Base-by-base conservation (phyloP, 2,113 vertebrate species). In the Passerina amoena region DNA sequence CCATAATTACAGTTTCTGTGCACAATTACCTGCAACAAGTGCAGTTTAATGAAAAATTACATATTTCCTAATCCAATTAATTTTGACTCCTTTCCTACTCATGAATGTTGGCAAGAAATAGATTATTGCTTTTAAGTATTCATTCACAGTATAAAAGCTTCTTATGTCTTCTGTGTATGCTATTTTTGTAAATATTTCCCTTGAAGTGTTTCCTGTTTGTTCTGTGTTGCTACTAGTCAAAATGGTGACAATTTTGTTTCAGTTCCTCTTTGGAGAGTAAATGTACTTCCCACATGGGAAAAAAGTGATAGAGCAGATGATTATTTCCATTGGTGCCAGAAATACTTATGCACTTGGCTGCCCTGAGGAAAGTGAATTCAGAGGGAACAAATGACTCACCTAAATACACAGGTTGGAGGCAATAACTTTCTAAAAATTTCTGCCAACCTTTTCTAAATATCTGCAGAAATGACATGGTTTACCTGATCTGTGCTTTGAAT, bases 181-280 rank as follows among this genome's bases (percentile, higher is more conserved):
- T 90, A 59, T 83, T 90, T 95, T 76, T 69, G 33, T 82, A 79
- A 84, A 48, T 72, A 87, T 82, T 96, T 93, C 89, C 59, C 53
- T 71, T 94, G 81, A 96, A 92, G 66, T 91, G 63, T 92, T 96
- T 84, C 84, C 57, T 89, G 15, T 81, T 92, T 81, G n/a, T 91
- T 85, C 78, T 76, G 22, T 35, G 65, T 82, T 95, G 75, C 71
- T 11, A 17, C 60, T 53, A 64, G 61, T 90, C 40, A 82, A 33
- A 76, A 72, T 48, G 59, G 66, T 82, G 78, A 82, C 66, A 92
- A 13, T 57, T 71, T 91, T 87, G 48, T 94, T 96, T 94, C 86
- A 54, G 77, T 92, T 86, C 83, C 72, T 65, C 45, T 28, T 76
- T 40, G 38, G 40, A 72, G 37, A 85, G 31, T 61, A 81, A 75